Evolutionary conservation across 2,113 vertebrate species (phyloP).

Genomic region (Aptenodytes patagonicus): DNA sequence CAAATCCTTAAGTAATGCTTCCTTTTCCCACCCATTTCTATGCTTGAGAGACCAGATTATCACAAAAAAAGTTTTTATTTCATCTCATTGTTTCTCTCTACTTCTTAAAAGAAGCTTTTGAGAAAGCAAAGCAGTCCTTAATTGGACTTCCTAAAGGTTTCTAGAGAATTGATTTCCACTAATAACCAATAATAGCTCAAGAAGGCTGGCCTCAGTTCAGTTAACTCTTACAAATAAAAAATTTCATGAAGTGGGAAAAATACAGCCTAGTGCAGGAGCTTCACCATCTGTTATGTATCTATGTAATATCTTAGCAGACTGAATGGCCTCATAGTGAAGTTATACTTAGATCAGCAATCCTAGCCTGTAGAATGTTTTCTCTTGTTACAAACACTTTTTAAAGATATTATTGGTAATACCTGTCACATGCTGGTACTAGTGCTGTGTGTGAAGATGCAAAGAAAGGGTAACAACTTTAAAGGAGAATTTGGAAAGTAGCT

Average conservation of each 20-base stretch:
- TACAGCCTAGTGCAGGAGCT: background rate
- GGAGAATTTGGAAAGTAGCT: background rate
- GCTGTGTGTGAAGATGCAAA: background rate
- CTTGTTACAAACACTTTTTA: background rate
- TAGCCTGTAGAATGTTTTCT: background rate
- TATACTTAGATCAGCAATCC: background rate
- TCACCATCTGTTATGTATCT: background rate
- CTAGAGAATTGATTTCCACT: background rate
- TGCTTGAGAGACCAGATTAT: background rate
- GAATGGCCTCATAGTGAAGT: background rate
- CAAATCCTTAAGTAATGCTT: background rate
- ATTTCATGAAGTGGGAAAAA: background rate
- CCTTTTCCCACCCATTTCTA: background rate
- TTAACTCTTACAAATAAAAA: background rate
- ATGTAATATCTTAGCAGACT: background rate
- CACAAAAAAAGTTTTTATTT: background rate
- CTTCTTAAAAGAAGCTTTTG: background rate
- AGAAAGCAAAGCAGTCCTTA: background rate
- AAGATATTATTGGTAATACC: background rate
- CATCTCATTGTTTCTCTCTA: background rate
- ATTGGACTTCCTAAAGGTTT: background rate
- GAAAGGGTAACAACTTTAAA: background rate
- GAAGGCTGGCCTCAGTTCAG: background rate
- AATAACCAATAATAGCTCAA: background rate
- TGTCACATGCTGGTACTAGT: background rate